phyloP scores from a whole-genome alignment of 1,140 invertebrate species.

The Penaeus vannamei region DNA sequence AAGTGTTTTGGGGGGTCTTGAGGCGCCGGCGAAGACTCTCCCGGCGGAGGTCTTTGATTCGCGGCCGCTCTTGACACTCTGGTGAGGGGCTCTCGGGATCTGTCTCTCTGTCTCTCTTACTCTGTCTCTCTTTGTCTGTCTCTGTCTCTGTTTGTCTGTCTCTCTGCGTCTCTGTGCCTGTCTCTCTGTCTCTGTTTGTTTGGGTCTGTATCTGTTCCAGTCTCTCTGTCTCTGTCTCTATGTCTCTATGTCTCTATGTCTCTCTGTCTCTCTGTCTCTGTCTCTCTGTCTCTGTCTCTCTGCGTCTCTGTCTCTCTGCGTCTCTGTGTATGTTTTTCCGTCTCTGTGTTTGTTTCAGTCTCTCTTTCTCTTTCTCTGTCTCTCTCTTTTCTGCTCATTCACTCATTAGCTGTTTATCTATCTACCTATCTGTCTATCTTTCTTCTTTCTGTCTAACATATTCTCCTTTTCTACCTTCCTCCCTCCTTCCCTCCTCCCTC shows the following conservation, averaged over 20 bases:
- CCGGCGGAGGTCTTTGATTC: too few relatives aligned
- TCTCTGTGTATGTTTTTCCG: background rate
- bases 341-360: background rate
- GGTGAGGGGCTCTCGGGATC: background rate
- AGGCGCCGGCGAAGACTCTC: background rate
- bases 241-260: background rate
- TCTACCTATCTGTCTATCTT: too few relatives aligned
- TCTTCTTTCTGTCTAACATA: too few relatives aligned
- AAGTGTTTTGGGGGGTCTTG: background rate
- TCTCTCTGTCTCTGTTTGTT: background rate
- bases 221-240: background rate
- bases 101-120: background rate
- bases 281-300: background rate
- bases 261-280: background rate
- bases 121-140: constrained; percentile 9
- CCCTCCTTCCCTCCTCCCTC: background rate
- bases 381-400: background rate
- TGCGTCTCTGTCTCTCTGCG: background rate
- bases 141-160: background rate
- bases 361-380: background rate
- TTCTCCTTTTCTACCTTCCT: background rate
- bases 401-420: too few relatives aligned
- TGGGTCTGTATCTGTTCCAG: background rate
- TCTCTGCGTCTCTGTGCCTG: background rate
- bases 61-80: background rate